Evolutionary conservation across 1,140 invertebrate genomes (phyloP).

Genomic region (Bombus impatiens): DNA sequence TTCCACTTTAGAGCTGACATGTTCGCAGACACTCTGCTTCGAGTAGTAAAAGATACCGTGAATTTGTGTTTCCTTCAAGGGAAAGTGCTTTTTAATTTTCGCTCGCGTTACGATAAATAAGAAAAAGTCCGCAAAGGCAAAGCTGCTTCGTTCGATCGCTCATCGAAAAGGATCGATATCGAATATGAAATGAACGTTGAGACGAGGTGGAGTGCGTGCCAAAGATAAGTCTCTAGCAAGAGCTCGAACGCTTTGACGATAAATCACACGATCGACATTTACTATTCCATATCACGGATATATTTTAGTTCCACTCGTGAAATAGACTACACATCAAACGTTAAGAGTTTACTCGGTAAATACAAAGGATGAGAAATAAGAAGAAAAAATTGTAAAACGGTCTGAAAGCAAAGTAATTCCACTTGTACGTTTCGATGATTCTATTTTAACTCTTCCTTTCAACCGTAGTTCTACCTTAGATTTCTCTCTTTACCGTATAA

Average conservation of each 20-base stretch:
- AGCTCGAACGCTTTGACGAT: constrained; percentile 22
- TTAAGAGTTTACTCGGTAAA: constrained; percentile 14
- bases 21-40: too few species aligned
- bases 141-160: background rate
- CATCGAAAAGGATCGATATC: constrained; percentile 15
- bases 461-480: too few species aligned
- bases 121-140: background rate
- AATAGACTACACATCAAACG: constrained; percentile 18
- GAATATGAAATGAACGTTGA: constrained; percentile 8
- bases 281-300: constrained; percentile 24
- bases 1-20: background rate
- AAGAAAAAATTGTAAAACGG: background rate
- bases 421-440: background rate
- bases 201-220: constrained; percentile 9
- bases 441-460: background rate
- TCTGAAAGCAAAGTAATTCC: background rate
- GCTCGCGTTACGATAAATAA: background rate
- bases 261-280: constrained; percentile 38
- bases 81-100: constrained; percentile 11
- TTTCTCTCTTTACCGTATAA: background rate
- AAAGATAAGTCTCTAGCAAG: constrained; percentile 25
- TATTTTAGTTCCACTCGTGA: constrained; percentile 9
- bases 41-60: background rate
- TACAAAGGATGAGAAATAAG: background rate
- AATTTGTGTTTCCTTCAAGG: background rate